Conservation (phyloP, 2,113 vertebrate species). For the Pungitius pungitius region DNA sequence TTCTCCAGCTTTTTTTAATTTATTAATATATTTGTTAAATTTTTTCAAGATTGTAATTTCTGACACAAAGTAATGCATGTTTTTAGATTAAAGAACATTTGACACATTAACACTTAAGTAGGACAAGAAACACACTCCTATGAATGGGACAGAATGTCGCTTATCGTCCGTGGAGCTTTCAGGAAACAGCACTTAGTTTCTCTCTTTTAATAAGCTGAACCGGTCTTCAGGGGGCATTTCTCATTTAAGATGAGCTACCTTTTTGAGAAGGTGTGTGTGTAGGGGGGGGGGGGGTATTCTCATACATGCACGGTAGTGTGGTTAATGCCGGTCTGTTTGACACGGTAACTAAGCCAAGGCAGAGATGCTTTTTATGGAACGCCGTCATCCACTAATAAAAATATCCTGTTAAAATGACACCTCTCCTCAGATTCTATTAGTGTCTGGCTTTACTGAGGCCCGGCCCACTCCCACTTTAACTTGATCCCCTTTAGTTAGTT, state of each 20-base stretch:
- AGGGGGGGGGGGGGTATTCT: not conserved
- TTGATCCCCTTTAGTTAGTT: constrained; percentile 28
- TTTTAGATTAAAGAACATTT: not conserved
- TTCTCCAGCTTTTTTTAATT: no score
- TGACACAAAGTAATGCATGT: not conserved
- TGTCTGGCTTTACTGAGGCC: constrained; percentile 62
- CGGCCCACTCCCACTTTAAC: constrained; percentile 28
- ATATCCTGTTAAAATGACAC: constrained; percentile 68
- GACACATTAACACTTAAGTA: no score
- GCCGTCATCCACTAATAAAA: constrained; percentile 66
- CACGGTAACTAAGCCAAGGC: constrained; percentile 57
- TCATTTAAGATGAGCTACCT: not conserved
- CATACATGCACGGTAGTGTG: not conserved
- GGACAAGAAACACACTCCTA: no score
- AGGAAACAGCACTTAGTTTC: no score
- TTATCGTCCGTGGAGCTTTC: no score
- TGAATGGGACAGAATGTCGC: no score
- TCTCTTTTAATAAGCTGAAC: no score
- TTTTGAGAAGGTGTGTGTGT: not conserved
- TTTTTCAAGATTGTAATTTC: not conserved
- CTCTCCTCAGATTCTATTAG: constrained; percentile 64
- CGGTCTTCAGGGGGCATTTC: no score
- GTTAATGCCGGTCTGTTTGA: not conserved
- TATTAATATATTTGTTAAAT: not conserved
- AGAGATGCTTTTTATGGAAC: constrained; percentile 64